A percentile compares a stretch with the other conserved stretches of the same genome.
These are phyloP conservation scores for Pandemis cinnamomeana DNA, from an alignment of 2,888 invertebrate genomes.

Conservation along the genomic window DNA sequence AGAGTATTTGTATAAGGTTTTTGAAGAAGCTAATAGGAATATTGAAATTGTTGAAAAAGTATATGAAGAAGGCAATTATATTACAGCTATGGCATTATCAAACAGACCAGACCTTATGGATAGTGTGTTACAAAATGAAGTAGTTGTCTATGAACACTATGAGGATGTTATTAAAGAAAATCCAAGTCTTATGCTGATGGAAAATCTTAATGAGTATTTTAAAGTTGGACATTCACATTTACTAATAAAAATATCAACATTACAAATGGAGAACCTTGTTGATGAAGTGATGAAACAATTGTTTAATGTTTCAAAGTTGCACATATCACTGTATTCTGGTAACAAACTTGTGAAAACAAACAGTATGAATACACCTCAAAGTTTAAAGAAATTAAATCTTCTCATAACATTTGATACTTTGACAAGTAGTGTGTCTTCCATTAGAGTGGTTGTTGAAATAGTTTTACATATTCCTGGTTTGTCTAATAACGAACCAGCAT, in stretches of 20 bases:
- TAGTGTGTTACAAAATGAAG: constrained; percentile 54
- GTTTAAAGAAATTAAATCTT: constrained; percentile 56
- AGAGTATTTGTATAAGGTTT: constrained; percentile 61
- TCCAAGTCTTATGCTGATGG: constrained; percentile 57
- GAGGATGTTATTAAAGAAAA: constrained; percentile 60
- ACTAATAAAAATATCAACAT: constrained; percentile 56
- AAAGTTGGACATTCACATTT: constrained; percentile 53
- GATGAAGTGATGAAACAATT: constrained; percentile 56
- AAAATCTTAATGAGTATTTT: constrained; percentile 63
- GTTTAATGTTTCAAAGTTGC: constrained; percentile 59
- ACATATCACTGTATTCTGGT: constrained; percentile 59
- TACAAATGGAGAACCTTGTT: constrained; percentile 54
- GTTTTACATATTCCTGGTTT: constrained; percentile 64
- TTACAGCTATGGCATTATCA: constrained; percentile 67
- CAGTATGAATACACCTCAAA: constrained; percentile 58
- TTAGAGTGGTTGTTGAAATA: constrained; percentile 62
- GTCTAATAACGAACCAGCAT: constrained; percentile 59
- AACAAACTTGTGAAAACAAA: constrained; percentile 59
- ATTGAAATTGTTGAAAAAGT: constrained; percentile 56
- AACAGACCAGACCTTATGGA: constrained; percentile 69
- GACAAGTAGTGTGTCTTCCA: constrained; percentile 46
- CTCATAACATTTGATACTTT: constrained; percentile 58
- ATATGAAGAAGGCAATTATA: constrained; percentile 60
- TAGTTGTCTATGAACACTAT: constrained; percentile 64
- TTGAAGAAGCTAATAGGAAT: constrained; percentile 61